Conservation (phyloP, 2,888 invertebrate genomes). For the Malacosoma neustria region DNA sequence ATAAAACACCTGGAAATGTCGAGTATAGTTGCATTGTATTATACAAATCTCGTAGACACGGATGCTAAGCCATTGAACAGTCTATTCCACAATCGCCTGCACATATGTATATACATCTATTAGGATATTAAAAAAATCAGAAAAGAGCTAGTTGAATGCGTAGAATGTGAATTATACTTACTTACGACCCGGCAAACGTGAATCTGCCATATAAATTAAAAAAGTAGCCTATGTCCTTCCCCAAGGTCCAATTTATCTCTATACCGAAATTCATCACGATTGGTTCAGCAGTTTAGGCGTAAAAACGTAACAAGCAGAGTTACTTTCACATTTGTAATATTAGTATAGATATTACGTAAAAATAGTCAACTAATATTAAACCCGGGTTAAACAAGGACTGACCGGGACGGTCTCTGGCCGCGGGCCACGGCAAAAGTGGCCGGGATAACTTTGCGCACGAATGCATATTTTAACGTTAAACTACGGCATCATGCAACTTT, state of each 20-base stretch:
- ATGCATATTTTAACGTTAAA: conserved; percentile 68
- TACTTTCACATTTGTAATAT: background rate
- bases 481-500: conserved; percentile 56
- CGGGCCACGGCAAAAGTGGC: conserved; percentile 48
- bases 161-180: background rate
- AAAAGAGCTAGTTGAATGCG: too few species aligned
- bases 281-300: too few species aligned
- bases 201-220: too few species aligned
- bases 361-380: conserved; percentile 42
- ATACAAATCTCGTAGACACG: conserved; percentile 50
- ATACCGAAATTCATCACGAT: too few species aligned
- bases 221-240: too few species aligned
- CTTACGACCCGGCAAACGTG: too few species aligned
- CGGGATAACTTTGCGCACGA: conserved; percentile 56
- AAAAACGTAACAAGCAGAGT: too few species aligned
- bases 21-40: conserved; percentile 67
- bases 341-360: conserved; percentile 5
- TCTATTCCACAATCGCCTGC: background rate
- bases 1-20: conserved; percentile 73
- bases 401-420: conserved; percentile 34
- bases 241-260: too few species aligned
- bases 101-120: too few species aligned
- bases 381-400: conserved; percentile 50
- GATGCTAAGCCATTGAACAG: conserved; percentile 17
- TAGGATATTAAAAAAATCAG: background rate